Evolutionary conservation across 2,113 vertebrate species (phyloP), one percentile per base, ranked within the genome.

Genomic region (Saccopteryx leptura): DNA sequence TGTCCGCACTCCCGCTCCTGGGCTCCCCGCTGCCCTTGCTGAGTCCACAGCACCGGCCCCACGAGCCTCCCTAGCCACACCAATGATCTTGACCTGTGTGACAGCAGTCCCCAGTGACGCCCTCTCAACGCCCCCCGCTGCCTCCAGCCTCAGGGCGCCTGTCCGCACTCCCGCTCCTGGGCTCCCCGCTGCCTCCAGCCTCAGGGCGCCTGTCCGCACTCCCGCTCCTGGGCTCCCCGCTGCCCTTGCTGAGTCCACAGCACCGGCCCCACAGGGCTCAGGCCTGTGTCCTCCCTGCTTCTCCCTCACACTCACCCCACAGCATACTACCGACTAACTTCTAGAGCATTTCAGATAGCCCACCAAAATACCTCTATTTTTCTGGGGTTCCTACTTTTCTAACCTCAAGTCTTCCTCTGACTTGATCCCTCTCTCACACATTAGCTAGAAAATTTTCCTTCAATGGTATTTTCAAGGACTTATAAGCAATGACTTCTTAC

Each of bases 361-460:
- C 8, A 61, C 52, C 56, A 54, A 87, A 90, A 58, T 13, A 4
- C 31, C 50, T 83, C 48, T 61, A 19, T 83, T 92, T 48, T 96
- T 58, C 39, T 66, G 33, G 11, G 50, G 78, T 52, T 90, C 56
- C 9, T 39, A 82, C 23, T 83, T 65, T 31, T 65, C 81, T 88
- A 56, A 94, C 23, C 85, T 86, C 54, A 90, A 65, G 24, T 52
- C 52, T 86, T 86, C n/a, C 66, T 96, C 81, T 91, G 10, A 83
- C 65, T 75, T 72, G 63, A 90, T 75, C 48, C 12, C 33, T 48
- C 23, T 24, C n/a, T 72, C 71, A 85, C 4, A 87, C 14, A 71
- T 58, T 39, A 66, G 18, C 71, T 85, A 61, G 9, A 95, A 93
- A 76, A 24, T 39, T 90, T 33, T 90, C 75, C 31, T 80, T 61